Conservation (phyloP, 2,113 vertebrate species). For the Drymodes brunneopygia region DNA sequence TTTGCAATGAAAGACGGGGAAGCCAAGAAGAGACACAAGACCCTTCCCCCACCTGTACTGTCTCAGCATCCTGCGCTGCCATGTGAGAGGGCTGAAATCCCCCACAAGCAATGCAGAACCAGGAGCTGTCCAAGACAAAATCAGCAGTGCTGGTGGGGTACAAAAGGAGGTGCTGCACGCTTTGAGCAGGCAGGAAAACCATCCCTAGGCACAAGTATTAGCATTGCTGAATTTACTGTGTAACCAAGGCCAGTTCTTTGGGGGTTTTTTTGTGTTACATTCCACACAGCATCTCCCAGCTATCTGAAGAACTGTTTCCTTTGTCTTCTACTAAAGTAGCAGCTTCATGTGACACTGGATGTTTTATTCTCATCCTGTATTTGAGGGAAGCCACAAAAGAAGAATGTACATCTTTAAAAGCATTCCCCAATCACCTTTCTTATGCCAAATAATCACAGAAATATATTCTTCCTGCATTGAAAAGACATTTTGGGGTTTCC, state of each 20-base stretch:
- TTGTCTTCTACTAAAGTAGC: neutral
- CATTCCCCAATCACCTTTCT: neutral
- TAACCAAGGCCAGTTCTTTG: neutral
- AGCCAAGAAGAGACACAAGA: neutral
- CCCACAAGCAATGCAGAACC: neutral
- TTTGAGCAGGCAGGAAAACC: neutral
- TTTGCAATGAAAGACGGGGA: neutral
- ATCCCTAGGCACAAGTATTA: accelerated
- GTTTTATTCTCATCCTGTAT: neutral
- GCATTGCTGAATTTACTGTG: neutral
- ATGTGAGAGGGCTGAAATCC: accelerated
- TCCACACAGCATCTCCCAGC: neutral
- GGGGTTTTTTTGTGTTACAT: neutral
- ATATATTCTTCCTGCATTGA: neutral
- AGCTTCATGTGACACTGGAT: neutral
- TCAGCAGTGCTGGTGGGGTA: neutral
- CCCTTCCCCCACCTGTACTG: neutral
- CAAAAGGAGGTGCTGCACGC: neutral
- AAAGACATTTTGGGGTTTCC: neutral
- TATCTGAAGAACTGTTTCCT: neutral
- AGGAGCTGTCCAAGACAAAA: too few relatives aligned
- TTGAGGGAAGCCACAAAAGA: neutral
- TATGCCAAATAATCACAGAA: neutral
- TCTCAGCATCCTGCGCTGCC: neutral
- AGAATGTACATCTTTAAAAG: neutral